Evolutionary conservation across 1,140 invertebrate species (phyloP), one percentile per base, ranked within the genome.

Genomic region (Bombus ignitus): DNA sequence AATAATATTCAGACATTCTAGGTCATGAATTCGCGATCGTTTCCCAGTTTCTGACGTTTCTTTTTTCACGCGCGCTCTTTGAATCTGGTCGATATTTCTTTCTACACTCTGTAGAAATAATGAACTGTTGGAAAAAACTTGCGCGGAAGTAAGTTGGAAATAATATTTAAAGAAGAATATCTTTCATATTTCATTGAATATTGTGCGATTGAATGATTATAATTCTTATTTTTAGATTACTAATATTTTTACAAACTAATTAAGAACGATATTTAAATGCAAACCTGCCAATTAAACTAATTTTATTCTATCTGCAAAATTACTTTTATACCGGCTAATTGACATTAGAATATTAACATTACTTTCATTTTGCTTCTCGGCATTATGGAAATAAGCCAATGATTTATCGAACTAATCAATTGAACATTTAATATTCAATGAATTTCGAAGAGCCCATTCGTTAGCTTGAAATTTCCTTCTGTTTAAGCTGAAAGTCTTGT

Each of bases 1-100:
- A 85, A 85, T 81, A 85, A 39, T 85, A 85, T 85, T 85, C 83
- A 81, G 77, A 85, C 42, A 65, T 79, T 79, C 77, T 39, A 39
- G 83, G 70, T 85, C 77, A 85, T 47, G 70, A 85, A 85, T 81
- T 32, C 77, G n/a, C 32, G 77, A 79, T 85, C 70, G 57, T 68
- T 76, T 53, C 1, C 59, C 37, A 12, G 32, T 65, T n/a, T 22
- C 9, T 74, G 6, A 59, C 28, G 5, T 57, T 15, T 8, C 39
- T 76, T 73, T 73, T 57, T 76, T 39, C 2, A 10, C 32, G 3
- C 2, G 1, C 22, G n/a, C 39, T 9, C 13, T 44, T 37, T 44
- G 4, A 22, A 42, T 25, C 8, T n/a, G 18, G n/a, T 53, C 42
- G 42, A 75, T 65, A 66, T 39, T 75, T 32, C 13, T n/a, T 65